Conservation (phyloP, 2,113 vertebrate genomes). For the Zosterops japonicus region DNA sequence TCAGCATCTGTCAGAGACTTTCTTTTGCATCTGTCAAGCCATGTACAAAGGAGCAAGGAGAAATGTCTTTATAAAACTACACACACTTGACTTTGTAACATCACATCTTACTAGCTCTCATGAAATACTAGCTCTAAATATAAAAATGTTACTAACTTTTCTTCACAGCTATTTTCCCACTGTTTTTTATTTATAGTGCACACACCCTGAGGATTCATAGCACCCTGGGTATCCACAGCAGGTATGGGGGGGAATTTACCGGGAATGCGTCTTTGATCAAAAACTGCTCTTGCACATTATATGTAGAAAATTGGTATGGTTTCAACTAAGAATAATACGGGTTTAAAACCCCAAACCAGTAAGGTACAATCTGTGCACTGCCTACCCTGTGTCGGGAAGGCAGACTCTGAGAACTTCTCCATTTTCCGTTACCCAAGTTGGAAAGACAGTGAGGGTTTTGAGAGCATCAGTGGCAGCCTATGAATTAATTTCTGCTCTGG, state of each 20-base stretch:
- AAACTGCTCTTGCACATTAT: neutral
- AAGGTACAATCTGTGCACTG: neutral
- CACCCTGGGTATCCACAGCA: neutral
- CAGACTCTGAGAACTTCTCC: neutral
- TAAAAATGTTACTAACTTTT: neutral
- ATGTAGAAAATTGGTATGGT: neutral
- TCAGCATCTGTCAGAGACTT: slow-evolving; percentile 26
- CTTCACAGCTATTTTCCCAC: neutral
- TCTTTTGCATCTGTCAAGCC: slow-evolving; percentile 24
- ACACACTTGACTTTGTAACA: neutral
- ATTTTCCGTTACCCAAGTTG: neutral
- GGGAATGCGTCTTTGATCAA: neutral
- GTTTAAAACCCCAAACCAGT: neutral
- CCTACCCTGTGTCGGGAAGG: neutral
- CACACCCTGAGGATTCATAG: neutral
- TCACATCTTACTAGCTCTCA: neutral
- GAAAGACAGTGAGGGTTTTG: neutral
- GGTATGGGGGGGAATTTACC: fast-evolving
- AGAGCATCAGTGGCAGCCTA: neutral
- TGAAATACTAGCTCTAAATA: slow-evolving; percentile 7
- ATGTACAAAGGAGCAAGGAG: neutral
- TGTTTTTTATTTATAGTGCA: neutral
- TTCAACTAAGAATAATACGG: neutral
- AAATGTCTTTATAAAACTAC: slow-evolving; percentile 9
- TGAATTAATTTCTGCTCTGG: neutral